Percentiles rank a stretch among this genome's conserved stretches.
phyloP scores from a whole-genome alignment of 2,888 invertebrate species.

The Tenthredo mesomela region DNA sequence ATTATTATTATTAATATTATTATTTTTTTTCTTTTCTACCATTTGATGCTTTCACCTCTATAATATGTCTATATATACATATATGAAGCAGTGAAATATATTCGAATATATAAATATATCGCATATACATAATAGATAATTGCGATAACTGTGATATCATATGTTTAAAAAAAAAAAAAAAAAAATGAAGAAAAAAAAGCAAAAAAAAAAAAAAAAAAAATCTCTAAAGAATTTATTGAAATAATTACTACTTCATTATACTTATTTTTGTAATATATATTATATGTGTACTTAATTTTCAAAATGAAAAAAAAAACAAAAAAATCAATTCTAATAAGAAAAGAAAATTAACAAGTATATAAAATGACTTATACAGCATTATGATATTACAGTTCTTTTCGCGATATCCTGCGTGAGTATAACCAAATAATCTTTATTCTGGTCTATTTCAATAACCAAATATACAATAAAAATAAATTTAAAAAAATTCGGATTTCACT shows the following conservation, averaged over 20 bases:
- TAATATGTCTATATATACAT: not conserved
- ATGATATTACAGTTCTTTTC: not conserved
- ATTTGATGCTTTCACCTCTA: conserved; percentile 52
- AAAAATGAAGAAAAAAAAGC: not conserved
- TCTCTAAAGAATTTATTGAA: not conserved
- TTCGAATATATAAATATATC: conserved; percentile 7
- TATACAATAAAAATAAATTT: not conserved
- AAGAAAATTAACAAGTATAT: not conserved
- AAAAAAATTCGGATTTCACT: conserved; percentile 6
- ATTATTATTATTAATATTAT: conserved; percentile 38
- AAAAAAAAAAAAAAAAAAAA: not conserved
- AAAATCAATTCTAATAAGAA: not conserved
- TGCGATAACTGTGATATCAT: not conserved
- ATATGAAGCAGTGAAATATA: conserved; percentile 42
- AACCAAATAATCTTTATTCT: conserved; percentile 42
- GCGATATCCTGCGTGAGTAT: not conserved
- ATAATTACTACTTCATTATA: not conserved
- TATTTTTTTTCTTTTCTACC: conserved; percentile 36
- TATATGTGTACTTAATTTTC: not conserved
- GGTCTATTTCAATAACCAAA: conserved; percentile 48
- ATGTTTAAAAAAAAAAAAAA: not conserved
- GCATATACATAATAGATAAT: not conserved
- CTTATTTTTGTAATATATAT: not conserved
- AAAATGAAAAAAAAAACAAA: not conserved
- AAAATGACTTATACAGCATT: not conserved